Percentiles rank a stretch among this genome's conserved stretches.
phyloP scores from a whole-genome alignment of 2,113 vertebrate species.

The Laticauda colubrina region DNA sequence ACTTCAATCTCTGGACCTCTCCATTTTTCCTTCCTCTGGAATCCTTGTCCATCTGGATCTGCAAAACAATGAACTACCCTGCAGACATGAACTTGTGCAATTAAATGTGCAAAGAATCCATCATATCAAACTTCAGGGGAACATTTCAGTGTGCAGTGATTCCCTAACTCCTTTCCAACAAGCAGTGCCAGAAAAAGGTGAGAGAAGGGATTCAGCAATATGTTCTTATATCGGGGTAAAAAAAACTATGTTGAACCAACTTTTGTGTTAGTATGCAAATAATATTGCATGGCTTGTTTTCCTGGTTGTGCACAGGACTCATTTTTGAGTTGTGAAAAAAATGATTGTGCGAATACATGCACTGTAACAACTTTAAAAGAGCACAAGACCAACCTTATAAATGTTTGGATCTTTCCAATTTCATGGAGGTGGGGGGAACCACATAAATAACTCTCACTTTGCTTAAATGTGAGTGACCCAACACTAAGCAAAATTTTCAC shows the following conservation, averaged over 20 bases:
- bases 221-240: not conserved
- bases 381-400: not conserved
- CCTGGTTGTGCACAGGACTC: not conserved
- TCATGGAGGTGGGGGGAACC: no score
- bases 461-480: not conserved
- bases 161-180: not conserved
- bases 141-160: constrained; percentile 40
- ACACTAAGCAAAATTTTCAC: not conserved
- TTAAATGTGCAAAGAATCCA: constrained; percentile 47
- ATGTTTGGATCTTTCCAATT: not conserved
- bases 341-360: not conserved
- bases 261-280: not conserved
- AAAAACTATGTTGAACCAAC: not conserved
- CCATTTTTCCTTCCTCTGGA: constrained; percentile 36
- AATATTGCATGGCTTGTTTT: not conserved
- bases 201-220: not conserved
- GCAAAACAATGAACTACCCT: constrained; percentile 34
- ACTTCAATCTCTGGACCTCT: constrained; percentile 40
- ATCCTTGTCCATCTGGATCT: constrained; percentile 59
- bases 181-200: constrained; percentile 55
- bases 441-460: not conserved
- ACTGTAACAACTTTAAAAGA: not conserved
- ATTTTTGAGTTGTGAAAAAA: not conserved
- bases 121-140: constrained; percentile 4
- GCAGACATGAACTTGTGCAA: not conserved